Percentiles rank a stretch among this genome's conserved stretches.
Conservation (phyloP, 2,888 invertebrate genomes). For the Idaea aversata region DNA sequence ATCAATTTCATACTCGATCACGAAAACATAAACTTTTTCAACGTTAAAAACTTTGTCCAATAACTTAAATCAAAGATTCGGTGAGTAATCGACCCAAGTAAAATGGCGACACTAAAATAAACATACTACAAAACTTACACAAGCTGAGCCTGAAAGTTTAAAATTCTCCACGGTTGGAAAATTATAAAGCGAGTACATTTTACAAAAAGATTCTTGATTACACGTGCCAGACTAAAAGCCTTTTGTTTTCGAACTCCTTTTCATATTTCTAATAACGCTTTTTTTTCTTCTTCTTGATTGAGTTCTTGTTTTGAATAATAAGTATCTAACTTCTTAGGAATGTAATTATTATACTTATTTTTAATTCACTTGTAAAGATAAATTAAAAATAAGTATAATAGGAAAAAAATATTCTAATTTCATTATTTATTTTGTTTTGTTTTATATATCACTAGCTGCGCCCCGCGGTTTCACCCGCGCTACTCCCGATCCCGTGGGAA, state of each 20-base stretch:
- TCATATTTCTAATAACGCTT: slow-evolving; percentile 5
- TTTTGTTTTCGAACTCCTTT: slow-evolving; percentile 54
- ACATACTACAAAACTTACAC: slow-evolving; percentile 20
- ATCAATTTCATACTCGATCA: no score
- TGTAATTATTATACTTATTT: neutral
- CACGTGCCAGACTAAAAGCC: slow-evolving; percentile 56
- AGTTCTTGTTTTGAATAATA: slow-evolving; percentile 13
- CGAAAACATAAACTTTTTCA: neutral
- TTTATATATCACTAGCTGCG: no score
- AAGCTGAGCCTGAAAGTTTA: slow-evolving; percentile 18
- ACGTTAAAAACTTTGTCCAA: neutral
- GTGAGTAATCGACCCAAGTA: neutral
- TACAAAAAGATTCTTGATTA: slow-evolving; percentile 66
- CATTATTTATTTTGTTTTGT: no score
- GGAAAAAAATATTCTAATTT: no score
- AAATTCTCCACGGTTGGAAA: slow-evolving; percentile 37
- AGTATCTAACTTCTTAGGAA: neutral
- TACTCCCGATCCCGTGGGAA: no score
- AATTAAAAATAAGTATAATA: no score
- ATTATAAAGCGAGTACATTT: slow-evolving; percentile 53
- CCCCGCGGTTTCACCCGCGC: no score
- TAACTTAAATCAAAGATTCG: neutral
- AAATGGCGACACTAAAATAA: slow-evolving; percentile 3
- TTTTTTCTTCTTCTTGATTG: slow-evolving; percentile 1
- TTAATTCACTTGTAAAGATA: no score